A percentile compares a stretch with the other conserved stretches of the same genome.
phyloP scores from a whole-genome alignment of 2,888 invertebrate genomes.

The Athalia circularis region DNA sequence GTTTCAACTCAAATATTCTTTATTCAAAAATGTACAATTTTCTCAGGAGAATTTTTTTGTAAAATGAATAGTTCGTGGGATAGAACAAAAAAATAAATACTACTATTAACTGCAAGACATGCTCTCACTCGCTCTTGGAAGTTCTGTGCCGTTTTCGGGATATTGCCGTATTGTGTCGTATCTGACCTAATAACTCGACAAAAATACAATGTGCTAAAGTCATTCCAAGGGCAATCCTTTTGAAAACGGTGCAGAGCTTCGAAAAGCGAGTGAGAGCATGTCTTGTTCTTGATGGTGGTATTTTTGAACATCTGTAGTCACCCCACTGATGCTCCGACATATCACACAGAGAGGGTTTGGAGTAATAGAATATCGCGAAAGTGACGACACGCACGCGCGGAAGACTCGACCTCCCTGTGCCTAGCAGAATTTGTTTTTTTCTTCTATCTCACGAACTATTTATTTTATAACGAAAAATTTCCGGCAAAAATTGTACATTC shows the following conservation, averaged over 20 bases:
- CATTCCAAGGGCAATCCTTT: too few species aligned
- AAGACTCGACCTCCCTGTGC: too few species aligned
- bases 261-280: constrained; percentile 17
- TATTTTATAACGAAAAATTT: too few species aligned
- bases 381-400: too few species aligned
- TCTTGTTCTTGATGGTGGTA: constrained; percentile 14
- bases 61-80: too few species aligned
- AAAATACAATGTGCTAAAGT: too few species aligned
- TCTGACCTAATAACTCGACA: too few species aligned
- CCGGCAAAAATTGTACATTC: too few species aligned
- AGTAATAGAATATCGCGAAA: constrained; percentile 14
- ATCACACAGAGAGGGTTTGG: constrained; percentile 23
- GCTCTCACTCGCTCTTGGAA: background rate
- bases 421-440: too few species aligned
- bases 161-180: too few species aligned
- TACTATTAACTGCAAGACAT: constrained; percentile 9
- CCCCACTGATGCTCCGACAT: constrained; percentile 14
- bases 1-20: constrained; percentile 19
- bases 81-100: too few species aligned
- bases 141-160: constrained; percentile 11
- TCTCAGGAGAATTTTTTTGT: background rate
- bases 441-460: too few species aligned
- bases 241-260: constrained; percentile 15
- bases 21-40: constrained; percentile 22
- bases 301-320: constrained; percentile 12